phyloP scores from a whole-genome alignment of 2,797 vertebrate species.

The Rhadinocentrus ornatus region DNA sequence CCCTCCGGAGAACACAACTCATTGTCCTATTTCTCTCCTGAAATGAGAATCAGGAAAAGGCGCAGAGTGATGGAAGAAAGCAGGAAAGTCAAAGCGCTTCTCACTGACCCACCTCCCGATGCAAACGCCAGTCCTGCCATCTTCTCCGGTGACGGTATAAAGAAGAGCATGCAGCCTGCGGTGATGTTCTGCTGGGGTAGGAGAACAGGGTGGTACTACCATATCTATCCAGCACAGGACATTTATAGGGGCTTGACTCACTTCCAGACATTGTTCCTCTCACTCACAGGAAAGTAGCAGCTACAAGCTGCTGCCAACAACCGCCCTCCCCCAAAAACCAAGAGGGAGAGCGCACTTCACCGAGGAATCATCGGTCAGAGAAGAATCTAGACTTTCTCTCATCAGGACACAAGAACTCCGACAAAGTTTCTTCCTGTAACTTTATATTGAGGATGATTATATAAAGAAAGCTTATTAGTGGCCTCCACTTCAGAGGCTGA shows the following conservation, averaged over 20 bases:
- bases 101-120: constrained; percentile 68
- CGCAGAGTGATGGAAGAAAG: constrained; percentile 2
- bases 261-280: constrained; percentile 82
- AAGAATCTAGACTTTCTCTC: too few relatives aligned
- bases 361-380: neutral
- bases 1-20: constrained; percentile 35
- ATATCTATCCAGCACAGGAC: constrained; percentile 56
- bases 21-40: constrained; percentile 54
- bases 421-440: constrained; percentile 4
- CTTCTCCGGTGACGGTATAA: constrained; percentile 19
- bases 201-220: constrained; percentile 48
- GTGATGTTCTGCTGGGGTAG: constrained; percentile 13
- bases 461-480: constrained; percentile 27
- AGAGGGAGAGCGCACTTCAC: neutral
- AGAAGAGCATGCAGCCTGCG: constrained; percentile 20
- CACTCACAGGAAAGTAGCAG: constrained; percentile 72
- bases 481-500: constrained; percentile 20
- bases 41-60: constrained; percentile 23
- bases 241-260: constrained; percentile 73
- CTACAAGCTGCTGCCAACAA: constrained; percentile 32
- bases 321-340: constrained; percentile 18
- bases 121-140: constrained; percentile 75
- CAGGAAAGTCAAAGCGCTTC: neutral
- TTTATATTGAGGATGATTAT: neutral
- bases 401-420: neutral